Percentiles rank a stretch among this genome's conserved stretches.
phyloP scores from a whole-genome alignment of 2,797 vertebrate genomes.

The Chelmon rostratus region DNA sequence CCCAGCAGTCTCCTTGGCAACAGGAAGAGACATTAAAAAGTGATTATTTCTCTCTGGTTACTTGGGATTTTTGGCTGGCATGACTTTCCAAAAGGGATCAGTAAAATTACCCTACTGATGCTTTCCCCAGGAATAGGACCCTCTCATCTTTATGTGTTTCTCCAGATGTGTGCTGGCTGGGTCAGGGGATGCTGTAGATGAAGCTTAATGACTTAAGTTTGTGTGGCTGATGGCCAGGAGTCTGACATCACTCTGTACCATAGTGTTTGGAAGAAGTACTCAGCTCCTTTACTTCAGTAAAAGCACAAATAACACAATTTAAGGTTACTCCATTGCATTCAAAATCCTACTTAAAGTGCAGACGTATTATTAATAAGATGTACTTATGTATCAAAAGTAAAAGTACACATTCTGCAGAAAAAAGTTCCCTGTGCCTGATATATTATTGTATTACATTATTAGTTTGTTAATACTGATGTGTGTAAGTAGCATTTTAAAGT shows the following conservation, averaged over 20 bases:
- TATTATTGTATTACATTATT: background rate
- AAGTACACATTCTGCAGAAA: background rate
- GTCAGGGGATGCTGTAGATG: constrained; percentile 18
- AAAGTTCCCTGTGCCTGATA: background rate
- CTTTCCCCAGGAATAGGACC: constrained; percentile 37
- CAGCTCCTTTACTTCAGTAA: background rate
- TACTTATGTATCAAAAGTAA: background rate
- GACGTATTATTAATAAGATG: background rate
- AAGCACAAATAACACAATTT: background rate
- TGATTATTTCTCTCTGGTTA: constrained; percentile 60
- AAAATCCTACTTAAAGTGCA: background rate
- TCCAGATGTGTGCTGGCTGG: constrained; percentile 28
- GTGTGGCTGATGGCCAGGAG: constrained; percentile 8
- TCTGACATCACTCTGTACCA: constrained; percentile 11
- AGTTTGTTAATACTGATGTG: background rate
- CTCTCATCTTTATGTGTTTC: constrained; percentile 25
- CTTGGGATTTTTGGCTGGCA: constrained; percentile 37
- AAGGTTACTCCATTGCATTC: background rate
- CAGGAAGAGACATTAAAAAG: constrained; percentile 40
- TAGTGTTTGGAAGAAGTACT: background rate
- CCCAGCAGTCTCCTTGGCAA: constrained; percentile 22
- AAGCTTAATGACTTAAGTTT: constrained; percentile 31
- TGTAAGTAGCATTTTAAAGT: background rate
- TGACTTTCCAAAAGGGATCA: constrained; percentile 44
- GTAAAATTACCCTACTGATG: constrained; percentile 19